Evolutionary conservation across 2,888 invertebrate genomes (phyloP).

Genomic region (Norana najaformis): DNA sequence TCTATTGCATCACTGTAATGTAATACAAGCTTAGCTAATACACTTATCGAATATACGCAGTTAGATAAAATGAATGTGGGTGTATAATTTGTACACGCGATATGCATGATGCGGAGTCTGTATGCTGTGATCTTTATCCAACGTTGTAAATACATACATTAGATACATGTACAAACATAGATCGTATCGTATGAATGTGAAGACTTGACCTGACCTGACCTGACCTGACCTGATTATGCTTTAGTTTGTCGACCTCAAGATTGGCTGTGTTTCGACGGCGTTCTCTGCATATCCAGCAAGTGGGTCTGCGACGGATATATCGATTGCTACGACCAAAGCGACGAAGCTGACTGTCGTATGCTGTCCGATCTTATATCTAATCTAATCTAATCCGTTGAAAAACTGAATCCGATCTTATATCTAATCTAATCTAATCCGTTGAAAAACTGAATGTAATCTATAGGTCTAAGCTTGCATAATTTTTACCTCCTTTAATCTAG

Average conservation of each 20-base stretch:
- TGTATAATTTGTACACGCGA: no score
- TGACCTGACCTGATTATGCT: not conserved
- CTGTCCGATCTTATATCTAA: not conserved
- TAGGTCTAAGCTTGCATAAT: no score
- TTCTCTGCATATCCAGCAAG: constrained; percentile 29
- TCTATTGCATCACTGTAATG: no score
- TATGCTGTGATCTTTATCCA: not conserved
- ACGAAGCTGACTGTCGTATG: constrained; percentile 32
- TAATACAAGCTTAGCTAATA: no score
- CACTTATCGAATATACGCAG: no score
- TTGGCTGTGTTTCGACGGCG: constrained; percentile 28
- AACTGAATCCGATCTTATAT: no score
- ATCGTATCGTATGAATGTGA: not conserved
- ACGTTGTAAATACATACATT: not conserved
- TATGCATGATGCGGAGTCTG: no score
- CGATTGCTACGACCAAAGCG: constrained; percentile 36
- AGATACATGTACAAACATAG: constrained; percentile 5
- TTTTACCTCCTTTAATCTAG: no score
- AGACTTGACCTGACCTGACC: not conserved
- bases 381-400: not conserved
- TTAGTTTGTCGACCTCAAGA: constrained; percentile 26
- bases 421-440: not conserved
- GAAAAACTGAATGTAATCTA: no score
- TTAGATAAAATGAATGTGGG: no score
- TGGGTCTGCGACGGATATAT: constrained; percentile 33